These are phyloP conservation scores for Porphyrio hochstetteri DNA, from an alignment of 2,113 vertebrate species.

Conservation along the genomic window DNA sequence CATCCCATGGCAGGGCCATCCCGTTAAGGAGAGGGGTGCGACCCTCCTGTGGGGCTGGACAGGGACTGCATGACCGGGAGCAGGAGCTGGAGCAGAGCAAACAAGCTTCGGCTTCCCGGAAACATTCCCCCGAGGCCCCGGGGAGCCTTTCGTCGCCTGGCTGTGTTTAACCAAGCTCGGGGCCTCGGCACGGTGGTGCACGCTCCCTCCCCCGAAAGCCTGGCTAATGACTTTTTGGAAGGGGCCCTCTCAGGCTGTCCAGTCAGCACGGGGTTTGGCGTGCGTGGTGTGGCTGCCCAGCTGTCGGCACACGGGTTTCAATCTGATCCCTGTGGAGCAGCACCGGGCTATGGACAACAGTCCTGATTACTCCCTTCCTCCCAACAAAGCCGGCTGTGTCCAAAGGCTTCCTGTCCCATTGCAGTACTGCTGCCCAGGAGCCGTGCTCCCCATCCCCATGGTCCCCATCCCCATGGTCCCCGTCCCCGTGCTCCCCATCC, in stretches of 20 bases:
- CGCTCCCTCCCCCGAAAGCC: background rate
- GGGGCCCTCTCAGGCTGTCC: constrained; percentile 22
- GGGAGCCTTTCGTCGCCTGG: background rate
- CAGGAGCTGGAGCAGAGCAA: rapidly evolving
- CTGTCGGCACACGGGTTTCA: constrained; percentile 40
- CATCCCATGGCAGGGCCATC: background rate
- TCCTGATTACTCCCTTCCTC: background rate
- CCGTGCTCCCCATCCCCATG: background rate
- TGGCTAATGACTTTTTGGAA: constrained; percentile 24
- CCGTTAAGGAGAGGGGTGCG: rapidly evolving
- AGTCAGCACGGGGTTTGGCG: background rate
- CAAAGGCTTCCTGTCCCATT: background rate
- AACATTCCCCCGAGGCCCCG: background rate
- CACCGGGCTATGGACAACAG: background rate
- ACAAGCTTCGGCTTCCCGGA: background rate
- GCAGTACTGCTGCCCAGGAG: rapidly evolving
- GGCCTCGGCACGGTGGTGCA: background rate
- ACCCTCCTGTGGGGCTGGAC: rapidly evolving
- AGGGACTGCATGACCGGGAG: rapidly evolving
- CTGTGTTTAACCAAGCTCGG: background rate
- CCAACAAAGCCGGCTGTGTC: background rate
- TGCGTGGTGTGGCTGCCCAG: constrained; percentile 14
- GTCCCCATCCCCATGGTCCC: background rate
- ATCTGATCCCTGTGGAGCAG: constrained; percentile 16
- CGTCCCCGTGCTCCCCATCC: too few relatives aligned